Conservation (phyloP, 2,888 invertebrate species). For the Ophion ventricosus region DNA sequence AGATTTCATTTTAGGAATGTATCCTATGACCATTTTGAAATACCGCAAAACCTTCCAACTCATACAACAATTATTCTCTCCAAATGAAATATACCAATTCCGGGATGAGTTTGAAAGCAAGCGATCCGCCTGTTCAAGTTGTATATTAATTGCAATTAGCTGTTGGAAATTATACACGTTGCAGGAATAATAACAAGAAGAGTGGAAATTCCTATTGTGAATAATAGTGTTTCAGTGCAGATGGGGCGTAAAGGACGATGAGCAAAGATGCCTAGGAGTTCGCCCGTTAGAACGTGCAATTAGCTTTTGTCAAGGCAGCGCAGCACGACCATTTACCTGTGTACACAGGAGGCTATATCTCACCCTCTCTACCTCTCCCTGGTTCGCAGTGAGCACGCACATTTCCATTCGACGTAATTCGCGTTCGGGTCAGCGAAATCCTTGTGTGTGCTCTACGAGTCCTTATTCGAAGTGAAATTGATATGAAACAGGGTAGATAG, state of each 20-base stretch:
- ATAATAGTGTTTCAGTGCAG: constrained; percentile 27
- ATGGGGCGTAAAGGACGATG: constrained; percentile 7
- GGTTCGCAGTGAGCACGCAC: constrained; percentile 11
- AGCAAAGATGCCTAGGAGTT: constrained; percentile 20
- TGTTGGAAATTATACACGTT: constrained; percentile 1
- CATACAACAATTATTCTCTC: no score
- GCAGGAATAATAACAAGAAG: neutral
- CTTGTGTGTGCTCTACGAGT: constrained; percentile 4
- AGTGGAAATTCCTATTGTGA: constrained; percentile 15
- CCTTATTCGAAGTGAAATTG: constrained; percentile 11
- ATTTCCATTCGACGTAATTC: constrained; percentile 40
- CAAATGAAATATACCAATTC: no score
- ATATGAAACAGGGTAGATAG: neutral
- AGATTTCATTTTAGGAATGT: no score
- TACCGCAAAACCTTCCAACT: no score
- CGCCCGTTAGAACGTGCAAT: constrained; percentile 20
- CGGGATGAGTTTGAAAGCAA: no score
- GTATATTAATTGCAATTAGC: neutral
- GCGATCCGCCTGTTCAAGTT: neutral
- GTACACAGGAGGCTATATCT: neutral
- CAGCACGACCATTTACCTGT: constrained; percentile 15
- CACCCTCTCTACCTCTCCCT: constrained; percentile 9
- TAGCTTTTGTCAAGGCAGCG: constrained; percentile 33
- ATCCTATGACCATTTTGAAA: no score
- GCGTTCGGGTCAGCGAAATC: constrained; percentile 46